These are phyloP conservation scores for Drosophila flavopinicola DNA, from an alignment of 2,888 invertebrate species.

Conservation along the genomic window DNA sequence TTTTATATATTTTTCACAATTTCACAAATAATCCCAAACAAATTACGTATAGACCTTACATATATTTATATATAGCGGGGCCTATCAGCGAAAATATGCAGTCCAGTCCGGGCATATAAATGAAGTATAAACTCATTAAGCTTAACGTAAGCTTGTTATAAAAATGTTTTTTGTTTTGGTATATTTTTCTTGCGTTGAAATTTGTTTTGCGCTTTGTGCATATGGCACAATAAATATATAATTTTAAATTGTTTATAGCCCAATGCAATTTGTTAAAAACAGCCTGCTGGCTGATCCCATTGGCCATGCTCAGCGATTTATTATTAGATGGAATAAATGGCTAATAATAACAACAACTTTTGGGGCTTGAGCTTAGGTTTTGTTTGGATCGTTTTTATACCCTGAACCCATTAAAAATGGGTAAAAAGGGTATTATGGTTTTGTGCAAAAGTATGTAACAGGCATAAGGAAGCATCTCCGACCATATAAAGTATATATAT, in stretches of 20 bases:
- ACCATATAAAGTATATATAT: no score
- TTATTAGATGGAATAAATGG: conserved; percentile 18
- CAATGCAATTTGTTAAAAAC: conserved; percentile 53
- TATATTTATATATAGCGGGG: neutral
- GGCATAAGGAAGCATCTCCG: no score
- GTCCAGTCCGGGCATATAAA: conserved; percentile 28
- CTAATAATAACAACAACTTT: conserved; percentile 25
- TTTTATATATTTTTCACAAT: conserved; percentile 11
- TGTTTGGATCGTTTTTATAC: no score
- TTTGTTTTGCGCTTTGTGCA: conserved; percentile 21
- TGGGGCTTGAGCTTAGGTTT: conserved; percentile 12
- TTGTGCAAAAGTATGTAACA: no score
- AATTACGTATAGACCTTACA: conserved; percentile 11
- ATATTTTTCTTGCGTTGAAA: conserved; percentile 17
- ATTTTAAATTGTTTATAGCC: conserved; percentile 48
- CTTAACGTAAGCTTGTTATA: conserved; percentile 60
- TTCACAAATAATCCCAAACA: conserved; percentile 29
- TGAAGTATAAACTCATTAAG: conserved; percentile 52
- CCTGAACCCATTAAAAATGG: no score
- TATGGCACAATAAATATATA: conserved; percentile 51
- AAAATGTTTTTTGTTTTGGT: conserved; percentile 23
- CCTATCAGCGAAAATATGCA: conserved; percentile 28
- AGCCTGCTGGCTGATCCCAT: conserved; percentile 50
- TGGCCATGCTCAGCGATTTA: conserved; percentile 54
- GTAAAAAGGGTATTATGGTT: no score